Evolutionary conservation across 2,113 vertebrate genomes (phyloP), one percentile per base, ranked within the genome.

Genomic region (Probosciger aterrimus): DNA sequence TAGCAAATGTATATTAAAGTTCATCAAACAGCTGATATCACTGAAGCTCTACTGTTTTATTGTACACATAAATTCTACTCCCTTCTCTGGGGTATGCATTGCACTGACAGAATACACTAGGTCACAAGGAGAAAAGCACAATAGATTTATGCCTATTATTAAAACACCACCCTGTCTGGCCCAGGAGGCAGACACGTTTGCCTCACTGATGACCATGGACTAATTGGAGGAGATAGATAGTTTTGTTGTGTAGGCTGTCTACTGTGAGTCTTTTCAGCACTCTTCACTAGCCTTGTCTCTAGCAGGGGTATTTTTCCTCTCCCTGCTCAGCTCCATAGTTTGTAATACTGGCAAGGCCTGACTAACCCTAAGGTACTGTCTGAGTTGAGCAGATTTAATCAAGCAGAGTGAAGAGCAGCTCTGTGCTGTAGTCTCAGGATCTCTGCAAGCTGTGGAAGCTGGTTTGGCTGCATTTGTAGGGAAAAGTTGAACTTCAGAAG

Each of bases 1-100:
- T 82, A 90, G 93, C 80, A 92, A 95, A 82, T 75, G 53, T 80
- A 80, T 95, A 92, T 92, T 88, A 91, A 92, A 93, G n/a, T 89
- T 88, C 0, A 0, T 96, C 91, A 95, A 93, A 93, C 85, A 96
- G 95, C 96, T 93, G 95, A 95, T 97, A 80, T 33, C 81, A 79
- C 80, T 89, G 74, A 90, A 87, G 73, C 27, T 35, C 65, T 76
- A 28, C 92, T 91, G 80, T 91, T 93, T 85, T 74, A 86, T 74
- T 86, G 82, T 82, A 49, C 87, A 87, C 83, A 89, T 96, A 94
- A 96, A 97, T 96, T 94, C 52, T 88, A 2, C 35, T 86, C 50
- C 69, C 57, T 93, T 44, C 93, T 95, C 93, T 93, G 70, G 33
- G 83, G 44, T 80, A 53, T 89, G 83, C 44, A 35, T 19, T 92